phyloP scores from a whole-genome alignment of 92 coral and sea anemone species.

The Pocillopora grandis region DNA sequence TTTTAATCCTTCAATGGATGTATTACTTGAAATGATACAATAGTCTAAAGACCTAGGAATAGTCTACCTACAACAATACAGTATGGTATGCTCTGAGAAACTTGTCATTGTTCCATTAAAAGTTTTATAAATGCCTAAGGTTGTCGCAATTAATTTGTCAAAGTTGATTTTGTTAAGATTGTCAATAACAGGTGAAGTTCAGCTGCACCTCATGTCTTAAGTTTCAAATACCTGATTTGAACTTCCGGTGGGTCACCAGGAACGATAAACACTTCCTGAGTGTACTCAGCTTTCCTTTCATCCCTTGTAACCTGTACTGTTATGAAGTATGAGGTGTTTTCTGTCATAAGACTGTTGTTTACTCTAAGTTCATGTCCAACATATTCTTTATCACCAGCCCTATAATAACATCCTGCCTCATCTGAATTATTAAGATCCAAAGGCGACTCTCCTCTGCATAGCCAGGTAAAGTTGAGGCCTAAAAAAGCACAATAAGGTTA shows the following conservation, averaged over 20 bases:
- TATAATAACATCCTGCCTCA: constrained; percentile 54
- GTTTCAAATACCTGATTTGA: background rate
- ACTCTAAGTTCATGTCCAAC: constrained; percentile 39
- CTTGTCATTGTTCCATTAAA: too few relatives aligned
- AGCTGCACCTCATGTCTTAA: constrained; percentile 21
- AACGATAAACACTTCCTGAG: constrained; percentile 15
- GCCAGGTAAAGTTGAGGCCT: constrained; percentile 5
- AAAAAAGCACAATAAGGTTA: background rate
- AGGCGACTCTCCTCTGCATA: background rate
- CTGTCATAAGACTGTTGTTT: background rate
- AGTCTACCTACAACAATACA: too few relatives aligned
- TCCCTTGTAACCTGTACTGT: constrained; percentile 48
- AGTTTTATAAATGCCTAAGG: too few relatives aligned
- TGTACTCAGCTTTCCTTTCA: constrained; percentile 42
- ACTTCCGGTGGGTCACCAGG: too few relatives aligned
- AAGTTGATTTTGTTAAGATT: constrained; percentile 37
- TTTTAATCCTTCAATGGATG: too few relatives aligned
- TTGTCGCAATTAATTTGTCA: constrained; percentile 17
- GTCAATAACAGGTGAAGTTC: too few relatives aligned
- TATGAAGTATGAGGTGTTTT: background rate
- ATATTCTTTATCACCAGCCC: constrained; percentile 51
- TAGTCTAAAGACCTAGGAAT: too few relatives aligned
- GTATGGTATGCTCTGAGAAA: too few relatives aligned
- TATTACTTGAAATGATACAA: too few relatives aligned
- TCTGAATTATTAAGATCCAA: too few relatives aligned